Evolutionary conservation across 2,797 vertebrate species (phyloP).

Genomic region (Clamator glandarius): DNA sequence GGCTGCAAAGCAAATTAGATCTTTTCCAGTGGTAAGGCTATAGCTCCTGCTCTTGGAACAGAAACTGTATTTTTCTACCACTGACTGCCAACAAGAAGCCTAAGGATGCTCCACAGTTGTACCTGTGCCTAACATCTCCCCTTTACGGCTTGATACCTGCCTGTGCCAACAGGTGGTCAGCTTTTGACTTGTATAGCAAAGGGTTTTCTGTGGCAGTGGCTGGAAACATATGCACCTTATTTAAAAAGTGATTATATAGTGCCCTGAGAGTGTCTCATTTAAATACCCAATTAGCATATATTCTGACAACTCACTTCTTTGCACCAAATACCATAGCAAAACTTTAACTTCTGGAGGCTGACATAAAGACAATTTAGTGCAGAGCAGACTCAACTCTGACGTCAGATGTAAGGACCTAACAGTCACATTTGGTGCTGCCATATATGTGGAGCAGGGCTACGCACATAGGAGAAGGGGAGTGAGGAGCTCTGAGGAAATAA

Average conservation of each 20-base stretch:
- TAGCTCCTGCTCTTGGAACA: background rate
- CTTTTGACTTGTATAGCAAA: background rate
- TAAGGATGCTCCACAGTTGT: background rate
- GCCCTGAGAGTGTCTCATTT: background rate
- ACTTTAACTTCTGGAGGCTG: background rate
- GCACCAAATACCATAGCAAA: background rate
- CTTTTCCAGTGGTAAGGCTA: background rate
- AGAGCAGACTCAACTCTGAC: background rate
- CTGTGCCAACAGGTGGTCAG: background rate
- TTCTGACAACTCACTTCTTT: background rate
- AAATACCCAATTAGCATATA: background rate
- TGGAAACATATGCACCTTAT: background rate
- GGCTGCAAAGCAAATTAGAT: background rate
- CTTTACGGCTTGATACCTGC: background rate
- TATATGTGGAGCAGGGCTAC: background rate
- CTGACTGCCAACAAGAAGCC: background rate
- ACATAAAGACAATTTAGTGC: background rate
- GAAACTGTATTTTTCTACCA: background rate
- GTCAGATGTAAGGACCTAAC: accelerated
- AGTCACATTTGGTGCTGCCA: background rate
- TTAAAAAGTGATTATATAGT: background rate
- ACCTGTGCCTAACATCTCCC: background rate
- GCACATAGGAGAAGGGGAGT: too few species aligned
- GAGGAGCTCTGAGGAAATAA: background rate
- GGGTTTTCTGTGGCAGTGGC: background rate